Evolutionary conservation across 1,140 invertebrate genomes (phyloP), one percentile per base, ranked within the genome.

Genomic region (Oncopodura yosiiana): DNA sequence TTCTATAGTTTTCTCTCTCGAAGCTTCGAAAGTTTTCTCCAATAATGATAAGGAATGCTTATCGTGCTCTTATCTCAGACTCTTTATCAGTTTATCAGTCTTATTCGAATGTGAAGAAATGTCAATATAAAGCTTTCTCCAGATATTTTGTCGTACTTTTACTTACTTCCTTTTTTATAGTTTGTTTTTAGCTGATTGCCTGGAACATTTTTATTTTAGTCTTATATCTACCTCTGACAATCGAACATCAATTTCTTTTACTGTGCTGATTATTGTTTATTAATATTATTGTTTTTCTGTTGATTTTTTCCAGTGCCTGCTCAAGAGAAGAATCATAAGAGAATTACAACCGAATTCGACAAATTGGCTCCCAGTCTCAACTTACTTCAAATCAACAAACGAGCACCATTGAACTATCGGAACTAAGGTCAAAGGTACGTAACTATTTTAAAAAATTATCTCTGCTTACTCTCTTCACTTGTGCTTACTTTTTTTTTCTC

Each of bases 321-420:
- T 36, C n/a, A 51, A 19, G 61, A 63, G 19, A 59, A 60, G 32
- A 54, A 64, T 56, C 56, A 63, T 45, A 41, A 11, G 62, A 64
- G 32, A 64, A 64, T 44, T 36, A 44, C 16, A 16, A 52, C 11
- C 24, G 53, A 27, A 56, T 64, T 32, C 42, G 54, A 12, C 36
- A 52, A 29, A 48, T 56, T 11, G 34, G 42, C 8, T 39, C 48
- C 11, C 46, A 58, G 18, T 26, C 48, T 5, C 42, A 60, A 39
- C 34, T n/a, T n/a, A n/a, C n/a, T 38, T 6, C 56, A 50, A 23
- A 39, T 24, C 3, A 37, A 21, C 29, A 42, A 57, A 43, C 50
- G 14, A n/a, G 14, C n/a, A n/a, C 49, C 62, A n/a, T n/a, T 64
- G 43, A 64, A 59, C n/a, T n/a, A n/a, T n/a, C n/a, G n/a, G n/a